phyloP scores from a whole-genome alignment of 2,797 vertebrate species.

The Allochrocebus solatus region DNA sequence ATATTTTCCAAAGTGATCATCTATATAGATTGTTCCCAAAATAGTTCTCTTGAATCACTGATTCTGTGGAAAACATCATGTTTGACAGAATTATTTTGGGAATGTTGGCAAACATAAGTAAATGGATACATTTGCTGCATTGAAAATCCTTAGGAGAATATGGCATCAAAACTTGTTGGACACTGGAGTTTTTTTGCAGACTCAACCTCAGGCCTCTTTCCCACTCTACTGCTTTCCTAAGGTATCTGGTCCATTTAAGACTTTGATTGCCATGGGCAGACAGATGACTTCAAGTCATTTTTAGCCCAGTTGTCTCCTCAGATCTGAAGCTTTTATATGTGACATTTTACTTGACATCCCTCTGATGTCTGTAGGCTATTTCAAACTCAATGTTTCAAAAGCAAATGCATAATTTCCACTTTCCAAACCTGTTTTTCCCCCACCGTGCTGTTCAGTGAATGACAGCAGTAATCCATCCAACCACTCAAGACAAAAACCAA shows the following conservation, averaged over 20 bases:
- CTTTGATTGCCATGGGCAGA: no score
- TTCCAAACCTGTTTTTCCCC: neutral
- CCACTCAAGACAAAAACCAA: neutral
- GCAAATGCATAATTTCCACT: neutral
- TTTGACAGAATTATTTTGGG: neutral
- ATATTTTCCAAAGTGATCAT: neutral
- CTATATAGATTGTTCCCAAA: neutral
- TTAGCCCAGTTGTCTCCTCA: neutral
- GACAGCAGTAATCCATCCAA: neutral
- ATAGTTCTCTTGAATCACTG: neutral
- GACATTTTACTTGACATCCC: neutral
- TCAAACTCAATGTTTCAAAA: neutral
- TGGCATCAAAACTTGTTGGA: rapidly evolving
- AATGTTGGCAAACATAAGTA: neutral
- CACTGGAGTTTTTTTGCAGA: neutral
- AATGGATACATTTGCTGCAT: neutral
- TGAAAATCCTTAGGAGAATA: no score
- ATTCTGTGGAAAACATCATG: neutral
- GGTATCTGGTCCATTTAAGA: neutral
- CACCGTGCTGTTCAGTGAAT: neutral
- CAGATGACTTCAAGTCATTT: neutral
- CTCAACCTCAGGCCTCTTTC: neutral
- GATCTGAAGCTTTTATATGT: neutral
- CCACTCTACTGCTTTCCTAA: neutral
- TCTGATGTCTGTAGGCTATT: neutral